A percentile compares a stretch with the other conserved stretches of the same genome.
These are phyloP conservation scores for Triplophysa rosa DNA, from an alignment of 2,113 vertebrate species.

Conservation along the genomic window DNA sequence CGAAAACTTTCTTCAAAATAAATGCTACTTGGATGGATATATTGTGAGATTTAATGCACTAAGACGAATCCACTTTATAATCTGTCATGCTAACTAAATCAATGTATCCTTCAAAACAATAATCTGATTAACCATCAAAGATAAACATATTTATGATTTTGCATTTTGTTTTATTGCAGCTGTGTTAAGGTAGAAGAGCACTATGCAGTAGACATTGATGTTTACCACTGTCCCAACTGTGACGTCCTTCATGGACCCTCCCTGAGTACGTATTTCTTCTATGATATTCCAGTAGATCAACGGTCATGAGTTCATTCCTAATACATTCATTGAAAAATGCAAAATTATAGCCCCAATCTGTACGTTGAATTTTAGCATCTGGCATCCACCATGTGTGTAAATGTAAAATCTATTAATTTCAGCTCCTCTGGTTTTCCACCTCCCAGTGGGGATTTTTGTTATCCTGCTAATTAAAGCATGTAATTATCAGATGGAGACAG, in stretches of 20 bases:
- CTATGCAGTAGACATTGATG: slow-evolving; percentile 95
- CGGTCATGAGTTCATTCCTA: too few relatives aligned
- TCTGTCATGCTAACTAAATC: too few relatives aligned
- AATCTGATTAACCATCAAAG: too few relatives aligned
- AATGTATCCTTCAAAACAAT: too few relatives aligned
- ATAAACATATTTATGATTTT: not conserved
- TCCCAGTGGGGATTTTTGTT: not conserved
- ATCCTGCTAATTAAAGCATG: slow-evolving; percentile 47
- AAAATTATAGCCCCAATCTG: too few relatives aligned
- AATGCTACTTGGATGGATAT: too few relatives aligned
- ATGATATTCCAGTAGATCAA: too few relatives aligned
- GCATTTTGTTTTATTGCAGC: slow-evolving; percentile 70
- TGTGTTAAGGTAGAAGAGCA: slow-evolving; percentile 97
- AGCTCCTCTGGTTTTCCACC: not conserved
- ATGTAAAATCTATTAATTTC: not conserved
- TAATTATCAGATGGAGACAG: slow-evolving; percentile 44
- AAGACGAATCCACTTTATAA: too few relatives aligned
- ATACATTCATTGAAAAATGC: too few relatives aligned
- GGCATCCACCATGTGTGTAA: not conserved
- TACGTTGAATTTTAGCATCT: too few relatives aligned
- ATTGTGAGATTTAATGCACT: too few relatives aligned
- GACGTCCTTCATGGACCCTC: slow-evolving; percentile 87
- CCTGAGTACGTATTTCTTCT: slow-evolving; percentile 82
- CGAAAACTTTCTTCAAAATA: too few relatives aligned
- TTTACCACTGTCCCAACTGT: slow-evolving; percentile 98